These are phyloP conservation scores for Melanotaenia trifasciata DNA, from an alignment of 2,797 vertebrate genomes.

Conservation along the genomic window DNA sequence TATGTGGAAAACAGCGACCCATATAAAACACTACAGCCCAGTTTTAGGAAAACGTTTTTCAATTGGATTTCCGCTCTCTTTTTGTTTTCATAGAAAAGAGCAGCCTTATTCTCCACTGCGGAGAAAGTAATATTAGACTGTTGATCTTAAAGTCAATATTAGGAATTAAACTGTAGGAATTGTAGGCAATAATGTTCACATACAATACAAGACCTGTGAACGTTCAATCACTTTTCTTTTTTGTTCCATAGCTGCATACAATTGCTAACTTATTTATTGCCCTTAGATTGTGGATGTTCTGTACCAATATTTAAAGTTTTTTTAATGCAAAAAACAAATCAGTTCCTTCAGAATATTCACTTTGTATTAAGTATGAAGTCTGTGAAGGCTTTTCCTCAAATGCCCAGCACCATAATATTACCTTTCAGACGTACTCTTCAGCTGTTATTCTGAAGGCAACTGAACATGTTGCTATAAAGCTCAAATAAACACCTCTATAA, in stretches of 20 bases:
- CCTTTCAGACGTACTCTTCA: too few species aligned
- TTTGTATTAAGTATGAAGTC: too few species aligned
- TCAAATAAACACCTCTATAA: too few species aligned
- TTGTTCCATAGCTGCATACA: not conserved
- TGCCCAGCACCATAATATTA: too few species aligned
- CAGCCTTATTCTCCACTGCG: constrained; percentile 48
- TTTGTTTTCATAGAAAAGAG: constrained; percentile 38
- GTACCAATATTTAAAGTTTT: too few species aligned
- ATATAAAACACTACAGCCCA: constrained; percentile 31
- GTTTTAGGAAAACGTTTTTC: constrained; percentile 40
- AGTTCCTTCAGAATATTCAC: too few species aligned
- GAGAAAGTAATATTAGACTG: constrained; percentile 50
- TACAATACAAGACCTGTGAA: not conserved
- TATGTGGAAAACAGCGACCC: constrained; percentile 36
- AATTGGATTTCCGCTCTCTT: constrained; percentile 36
- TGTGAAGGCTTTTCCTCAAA: too few species aligned
- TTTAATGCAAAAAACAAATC: too few species aligned
- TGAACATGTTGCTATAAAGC: too few species aligned
- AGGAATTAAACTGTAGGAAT: constrained; percentile 36
- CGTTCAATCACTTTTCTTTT: not conserved
- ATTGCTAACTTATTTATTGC: not conserved
- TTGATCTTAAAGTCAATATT: constrained; percentile 47
- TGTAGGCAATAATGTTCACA: constrained; percentile 1
- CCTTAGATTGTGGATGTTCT: too few species aligned
- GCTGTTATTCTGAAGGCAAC: too few species aligned